These are phyloP conservation scores for Melanotaenia parkinsoni DNA, from an alignment of 2,797 vertebrate genomes.

Conservation along the genomic window DNA sequence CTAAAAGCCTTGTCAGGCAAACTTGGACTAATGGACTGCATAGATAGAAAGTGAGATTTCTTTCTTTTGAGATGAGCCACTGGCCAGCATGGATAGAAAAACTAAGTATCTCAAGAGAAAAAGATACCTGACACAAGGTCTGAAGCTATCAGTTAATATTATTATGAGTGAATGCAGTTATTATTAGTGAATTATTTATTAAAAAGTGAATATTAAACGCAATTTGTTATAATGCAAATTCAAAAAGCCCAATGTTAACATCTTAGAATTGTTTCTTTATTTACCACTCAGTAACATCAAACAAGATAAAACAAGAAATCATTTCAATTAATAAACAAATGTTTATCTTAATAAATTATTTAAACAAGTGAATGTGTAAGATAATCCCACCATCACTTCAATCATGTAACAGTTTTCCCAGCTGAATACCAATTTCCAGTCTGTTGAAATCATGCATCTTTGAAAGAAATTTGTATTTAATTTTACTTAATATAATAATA, in stretches of 20 bases:
- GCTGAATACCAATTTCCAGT: neutral
- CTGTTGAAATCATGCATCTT: neutral
- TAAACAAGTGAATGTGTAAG: neutral
- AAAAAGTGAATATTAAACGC: neutral
- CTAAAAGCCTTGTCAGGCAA: conserved; percentile 42
- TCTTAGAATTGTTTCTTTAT: neutral
- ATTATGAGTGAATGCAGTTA: neutral
- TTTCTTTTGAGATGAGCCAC: conserved; percentile 41
- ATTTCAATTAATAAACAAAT: neutral
- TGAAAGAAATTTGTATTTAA: neutral
- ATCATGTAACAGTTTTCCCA: neutral
- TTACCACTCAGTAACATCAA: neutral
- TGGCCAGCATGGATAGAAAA: neutral
- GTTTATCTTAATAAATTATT: neutral
- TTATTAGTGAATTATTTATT: neutral
- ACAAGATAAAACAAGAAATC: neutral
- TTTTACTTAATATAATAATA: neutral
- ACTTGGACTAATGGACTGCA: conserved; percentile 29
- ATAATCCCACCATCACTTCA: neutral
- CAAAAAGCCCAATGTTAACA: neutral
- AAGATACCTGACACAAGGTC: neutral
- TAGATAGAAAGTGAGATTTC: conserved; percentile 25
- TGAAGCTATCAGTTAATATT: neutral
- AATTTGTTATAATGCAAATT: neutral
- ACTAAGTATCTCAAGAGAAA: neutral